Evolutionary conservation across 2,797 vertebrate species (phyloP).

Genomic region (Amblyopsis hoosieri): DNA sequence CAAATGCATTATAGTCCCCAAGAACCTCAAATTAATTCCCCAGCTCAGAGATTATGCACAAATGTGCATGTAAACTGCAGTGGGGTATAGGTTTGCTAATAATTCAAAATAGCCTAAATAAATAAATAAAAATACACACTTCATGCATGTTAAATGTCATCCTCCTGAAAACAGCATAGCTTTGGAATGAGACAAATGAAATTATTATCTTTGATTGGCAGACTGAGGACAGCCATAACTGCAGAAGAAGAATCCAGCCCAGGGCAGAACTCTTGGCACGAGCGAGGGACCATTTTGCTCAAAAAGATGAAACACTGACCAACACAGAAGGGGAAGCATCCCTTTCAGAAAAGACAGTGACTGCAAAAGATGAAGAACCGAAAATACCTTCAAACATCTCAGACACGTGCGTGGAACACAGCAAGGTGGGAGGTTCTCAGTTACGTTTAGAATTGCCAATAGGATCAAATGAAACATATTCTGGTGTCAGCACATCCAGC

Average conservation of each 20-base stretch:
- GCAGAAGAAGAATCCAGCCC: constrained; percentile 52
- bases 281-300: constrained; percentile 62
- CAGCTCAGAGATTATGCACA: too few species aligned
- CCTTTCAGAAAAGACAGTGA: constrained; percentile 25
- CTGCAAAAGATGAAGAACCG: constrained; percentile 22
- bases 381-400: constrained; percentile 7
- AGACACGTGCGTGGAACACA: constrained; percentile 15
- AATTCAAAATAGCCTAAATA: too few species aligned
- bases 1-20: too few species aligned
- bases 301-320: constrained; percentile 27
- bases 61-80: too few species aligned
- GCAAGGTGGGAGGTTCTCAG: constrained; percentile 9
- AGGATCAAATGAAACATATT: constrained; percentile 14
- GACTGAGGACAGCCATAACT: constrained; percentile 59
- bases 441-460: constrained; percentile 22
- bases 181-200: constrained; percentile 18
- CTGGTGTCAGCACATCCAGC: constrained; percentile 15
- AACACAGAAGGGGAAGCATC: constrained; percentile 26
- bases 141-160: constrained; percentile 18
- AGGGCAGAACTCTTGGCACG: constrained; percentile 62
- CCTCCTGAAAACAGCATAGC: constrained; percentile 11
- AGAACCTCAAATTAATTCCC: too few species aligned
- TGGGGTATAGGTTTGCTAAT: too few species aligned
- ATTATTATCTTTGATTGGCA: constrained; percentile 54
- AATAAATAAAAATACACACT: too few species aligned